Percentiles rank a stretch among this genome's conserved stretches.
phyloP scores from a whole-genome alignment of 35 echinoderm and acorn worm genomes.

The Amphiura filiformis region DNA sequence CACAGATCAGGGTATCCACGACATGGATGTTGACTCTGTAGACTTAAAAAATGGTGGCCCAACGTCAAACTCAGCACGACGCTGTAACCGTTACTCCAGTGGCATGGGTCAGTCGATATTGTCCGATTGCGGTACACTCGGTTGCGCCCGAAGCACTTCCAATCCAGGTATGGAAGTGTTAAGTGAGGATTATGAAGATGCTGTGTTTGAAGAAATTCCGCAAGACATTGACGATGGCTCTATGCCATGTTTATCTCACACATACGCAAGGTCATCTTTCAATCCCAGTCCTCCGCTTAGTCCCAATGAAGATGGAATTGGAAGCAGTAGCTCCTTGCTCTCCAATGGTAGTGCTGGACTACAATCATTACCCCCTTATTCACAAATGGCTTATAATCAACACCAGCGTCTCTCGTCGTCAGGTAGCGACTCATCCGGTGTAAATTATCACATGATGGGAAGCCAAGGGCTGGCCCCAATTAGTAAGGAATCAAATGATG shows the following conservation, averaged over 20 bases:
- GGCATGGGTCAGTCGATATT: not conserved
- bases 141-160: not conserved
- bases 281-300: not conserved
- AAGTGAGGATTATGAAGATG: not conserved
- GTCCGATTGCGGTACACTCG: not conserved
- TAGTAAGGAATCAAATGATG: not conserved
- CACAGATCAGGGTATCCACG: not conserved
- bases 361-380: not conserved
- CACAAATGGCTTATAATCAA: not conserved
- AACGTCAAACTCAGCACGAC: not conserved
- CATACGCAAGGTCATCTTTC: not conserved
- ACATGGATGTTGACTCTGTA: constrained; percentile 1
- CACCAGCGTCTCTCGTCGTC: not conserved
- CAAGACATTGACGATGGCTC: constrained; percentile 1
- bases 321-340: not conserved
- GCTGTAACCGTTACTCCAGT: not conserved
- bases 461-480: not conserved
- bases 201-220: not conserved
- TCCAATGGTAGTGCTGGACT: not conserved
- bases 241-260: not conserved
- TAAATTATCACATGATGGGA: not conserved
- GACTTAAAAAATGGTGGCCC: not conserved
- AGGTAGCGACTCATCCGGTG: not conserved
- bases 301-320: not conserved
- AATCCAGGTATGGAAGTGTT: not conserved